Conservation (phyloP, 2,113 vertebrate species). For the Cinclus cinclus region DNA sequence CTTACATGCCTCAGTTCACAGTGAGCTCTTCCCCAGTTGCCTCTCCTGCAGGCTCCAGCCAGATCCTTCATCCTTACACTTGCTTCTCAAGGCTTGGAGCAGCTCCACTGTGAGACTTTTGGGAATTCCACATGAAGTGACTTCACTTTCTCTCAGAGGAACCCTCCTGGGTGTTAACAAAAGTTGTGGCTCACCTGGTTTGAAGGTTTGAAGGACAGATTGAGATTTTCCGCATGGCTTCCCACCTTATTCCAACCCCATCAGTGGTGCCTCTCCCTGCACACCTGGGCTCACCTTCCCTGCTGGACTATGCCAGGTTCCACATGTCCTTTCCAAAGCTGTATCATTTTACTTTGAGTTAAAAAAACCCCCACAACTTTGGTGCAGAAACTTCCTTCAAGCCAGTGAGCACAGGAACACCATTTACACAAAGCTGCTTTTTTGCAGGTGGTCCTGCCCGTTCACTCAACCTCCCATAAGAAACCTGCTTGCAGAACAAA, state of each 20-base stretch:
- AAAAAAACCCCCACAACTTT: background rate
- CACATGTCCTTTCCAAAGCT: background rate
- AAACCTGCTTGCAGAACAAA: background rate
- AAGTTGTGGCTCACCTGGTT: background rate
- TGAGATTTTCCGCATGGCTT: background rate
- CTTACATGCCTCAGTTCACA: rapidly evolving
- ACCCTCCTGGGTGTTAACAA: background rate
- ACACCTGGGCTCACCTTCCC: background rate
- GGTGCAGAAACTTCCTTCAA: background rate
- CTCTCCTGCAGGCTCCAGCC: background rate
- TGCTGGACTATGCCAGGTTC: background rate
- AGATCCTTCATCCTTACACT: background rate
- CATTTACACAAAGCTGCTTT: background rate
- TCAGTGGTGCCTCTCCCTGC: background rate
- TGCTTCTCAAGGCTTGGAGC: background rate
- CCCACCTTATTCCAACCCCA: background rate
- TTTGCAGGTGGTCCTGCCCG: background rate
- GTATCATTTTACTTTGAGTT: background rate
- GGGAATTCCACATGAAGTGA: background rate
- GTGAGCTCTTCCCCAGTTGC: background rate
- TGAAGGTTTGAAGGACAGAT: background rate
- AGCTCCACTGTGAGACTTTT: background rate
- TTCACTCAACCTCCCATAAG: background rate
- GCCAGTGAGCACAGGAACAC: background rate
- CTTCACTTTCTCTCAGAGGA: background rate